phyloP scores from a whole-genome alignment of 2,888 invertebrate genomes.

The Pandemis cinnamomeana region DNA sequence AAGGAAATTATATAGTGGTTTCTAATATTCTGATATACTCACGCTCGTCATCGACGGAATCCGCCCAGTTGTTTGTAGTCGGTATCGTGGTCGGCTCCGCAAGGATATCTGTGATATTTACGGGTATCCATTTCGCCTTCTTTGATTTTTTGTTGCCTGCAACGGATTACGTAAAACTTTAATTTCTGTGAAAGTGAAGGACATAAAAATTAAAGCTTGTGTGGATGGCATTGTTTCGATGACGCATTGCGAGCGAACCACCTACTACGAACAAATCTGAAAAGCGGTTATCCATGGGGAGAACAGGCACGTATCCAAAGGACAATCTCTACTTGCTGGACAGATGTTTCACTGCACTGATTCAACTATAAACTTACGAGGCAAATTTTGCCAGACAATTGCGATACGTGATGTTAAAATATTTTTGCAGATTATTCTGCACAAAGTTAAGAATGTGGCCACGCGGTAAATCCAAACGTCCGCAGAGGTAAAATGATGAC shows the following conservation, averaged over 20 bases:
- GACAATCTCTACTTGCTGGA: slow-evolving; percentile 51
- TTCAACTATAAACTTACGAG: slow-evolving; percentile 48
- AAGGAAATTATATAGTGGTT: slow-evolving; percentile 15
- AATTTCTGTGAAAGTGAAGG: slow-evolving; percentile 45
- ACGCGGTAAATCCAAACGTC: slow-evolving; percentile 84
- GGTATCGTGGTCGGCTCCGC: slow-evolving; percentile 87
- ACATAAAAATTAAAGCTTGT: slow-evolving; percentile 47
- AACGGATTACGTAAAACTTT: slow-evolving; percentile 49
- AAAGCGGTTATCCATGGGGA: slow-evolving; percentile 75
- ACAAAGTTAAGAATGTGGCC: slow-evolving; percentile 77
- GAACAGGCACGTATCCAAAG: slow-evolving; percentile 50
- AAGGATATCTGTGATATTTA: slow-evolving; percentile 92
- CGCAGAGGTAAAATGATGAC: slow-evolving; percentile 82
- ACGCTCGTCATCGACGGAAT: slow-evolving; percentile 93
- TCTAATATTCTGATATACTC: slow-evolving; percentile 60
- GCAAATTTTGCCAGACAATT: slow-evolving; percentile 46
- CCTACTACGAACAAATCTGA: slow-evolving; percentile 71
- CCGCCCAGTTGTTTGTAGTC: slow-evolving; percentile 89
- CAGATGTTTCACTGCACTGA: slow-evolving; percentile 50
- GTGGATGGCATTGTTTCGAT: slow-evolving; percentile 66
- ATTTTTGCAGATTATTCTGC: slow-evolving; percentile 48
- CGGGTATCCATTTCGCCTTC: slow-evolving; percentile 93
- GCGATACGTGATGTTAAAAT: slow-evolving; percentile 50
- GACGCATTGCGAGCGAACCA: slow-evolving; percentile 79
- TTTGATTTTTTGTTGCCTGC: slow-evolving; percentile 94